A percentile compares a stretch with the other conserved stretches of the same genome.
Conservation (phyloP, 2,888 invertebrate genomes). For the Iselma pallidipennis region DNA sequence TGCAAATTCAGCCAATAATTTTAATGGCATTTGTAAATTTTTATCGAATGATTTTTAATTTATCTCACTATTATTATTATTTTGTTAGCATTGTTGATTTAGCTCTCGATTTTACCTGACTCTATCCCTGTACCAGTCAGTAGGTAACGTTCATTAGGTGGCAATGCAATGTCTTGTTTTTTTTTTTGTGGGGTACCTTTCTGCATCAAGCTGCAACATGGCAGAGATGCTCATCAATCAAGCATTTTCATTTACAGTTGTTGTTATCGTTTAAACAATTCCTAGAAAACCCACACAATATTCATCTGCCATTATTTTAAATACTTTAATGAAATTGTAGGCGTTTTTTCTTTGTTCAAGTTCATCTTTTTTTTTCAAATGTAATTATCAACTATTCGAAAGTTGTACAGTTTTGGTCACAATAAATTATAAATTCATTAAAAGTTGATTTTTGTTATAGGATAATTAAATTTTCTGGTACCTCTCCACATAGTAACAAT, state of each 20-base stretch:
- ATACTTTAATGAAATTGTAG: conserved; percentile 1
- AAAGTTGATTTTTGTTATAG: neutral
- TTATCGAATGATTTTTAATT: neutral
- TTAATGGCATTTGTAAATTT: neutral
- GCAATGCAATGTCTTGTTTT: conserved; percentile 43
- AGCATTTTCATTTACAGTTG: neutral
- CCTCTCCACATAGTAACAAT: no score
- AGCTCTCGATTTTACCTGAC: conserved; percentile 32
- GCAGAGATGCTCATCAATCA: neutral
- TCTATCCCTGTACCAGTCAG: conserved; percentile 39
- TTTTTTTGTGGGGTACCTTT: conserved; percentile 11
- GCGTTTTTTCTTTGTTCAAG: neutral
- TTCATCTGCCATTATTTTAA: neutral
- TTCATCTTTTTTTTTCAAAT: neutral
- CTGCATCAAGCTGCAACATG: neutral
- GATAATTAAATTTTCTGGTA: no score
- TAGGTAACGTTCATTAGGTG: conserved; percentile 41
- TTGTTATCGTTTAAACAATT: neutral
- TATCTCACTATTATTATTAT: no score
- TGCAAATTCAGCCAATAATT: neutral
- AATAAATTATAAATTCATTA: neutral
- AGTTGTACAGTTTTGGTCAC: neutral
- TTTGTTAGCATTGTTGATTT: neutral
- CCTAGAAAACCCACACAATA: neutral
- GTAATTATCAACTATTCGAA: neutral